Conservation (phyloP, 2,113 vertebrate species). For the Microcebus murinus region DNA sequence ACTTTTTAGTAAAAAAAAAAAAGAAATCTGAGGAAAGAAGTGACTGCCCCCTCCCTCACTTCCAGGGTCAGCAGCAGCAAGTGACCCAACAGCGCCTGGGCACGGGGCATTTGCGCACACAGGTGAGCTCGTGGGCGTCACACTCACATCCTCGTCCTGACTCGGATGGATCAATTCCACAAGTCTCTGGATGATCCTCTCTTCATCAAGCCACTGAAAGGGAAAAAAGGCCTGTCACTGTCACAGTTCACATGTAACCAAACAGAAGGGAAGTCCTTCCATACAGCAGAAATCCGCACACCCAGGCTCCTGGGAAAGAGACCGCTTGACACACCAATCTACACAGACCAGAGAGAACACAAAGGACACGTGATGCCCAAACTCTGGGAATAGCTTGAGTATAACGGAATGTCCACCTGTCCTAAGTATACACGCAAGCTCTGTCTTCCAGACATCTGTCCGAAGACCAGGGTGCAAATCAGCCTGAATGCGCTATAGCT, state of each 20-base stretch:
- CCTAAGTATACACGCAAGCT: background rate
- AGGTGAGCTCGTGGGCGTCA: accelerated
- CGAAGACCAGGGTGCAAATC: background rate
- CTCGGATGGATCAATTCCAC: slow-evolving; percentile 93
- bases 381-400: too few species aligned
- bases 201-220: slow-evolving; percentile 95
- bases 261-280: accelerated
- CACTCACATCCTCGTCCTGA: slow-evolving; percentile 96
- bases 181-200: slow-evolving; percentile 93
- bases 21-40: background rate
- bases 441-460: background rate
- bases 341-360: background rate
- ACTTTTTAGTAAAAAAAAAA: background rate
- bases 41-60: background rate
- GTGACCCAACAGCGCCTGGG: accelerated
- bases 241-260: background rate
- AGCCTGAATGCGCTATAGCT: background rate
- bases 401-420: too few species aligned
- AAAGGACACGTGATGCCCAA: background rate
- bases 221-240: background rate
- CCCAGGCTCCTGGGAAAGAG: background rate
- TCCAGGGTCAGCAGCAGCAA: background rate
- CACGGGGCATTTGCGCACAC: background rate
- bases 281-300: accelerated
- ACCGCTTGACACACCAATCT: background rate